These are phyloP conservation scores for Coleophora deauratella DNA, from an alignment of 2,888 invertebrate genomes.

Conservation along the genomic window DNA sequence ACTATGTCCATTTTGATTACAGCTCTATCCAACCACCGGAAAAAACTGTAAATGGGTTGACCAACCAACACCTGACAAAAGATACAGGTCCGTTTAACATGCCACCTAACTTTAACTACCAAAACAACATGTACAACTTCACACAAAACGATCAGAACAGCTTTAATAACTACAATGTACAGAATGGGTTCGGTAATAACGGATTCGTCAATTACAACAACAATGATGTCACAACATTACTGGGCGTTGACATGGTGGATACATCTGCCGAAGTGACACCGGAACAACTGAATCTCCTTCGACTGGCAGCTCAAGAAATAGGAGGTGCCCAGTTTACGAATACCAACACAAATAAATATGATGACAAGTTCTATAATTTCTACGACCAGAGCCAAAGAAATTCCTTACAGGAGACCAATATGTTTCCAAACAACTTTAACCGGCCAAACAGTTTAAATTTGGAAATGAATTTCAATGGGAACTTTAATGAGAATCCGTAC, in stretches of 20 bases:
- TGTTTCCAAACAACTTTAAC: slow-evolving; percentile 47
- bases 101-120: slow-evolving; percentile 42
- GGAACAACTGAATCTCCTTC: slow-evolving; percentile 60
- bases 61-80: slow-evolving; percentile 44
- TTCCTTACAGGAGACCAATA: slow-evolving; percentile 53
- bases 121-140: slow-evolving; percentile 43
- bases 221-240: slow-evolving; percentile 41
- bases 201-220: slow-evolving; percentile 52
- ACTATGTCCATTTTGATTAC: slow-evolving; percentile 20
- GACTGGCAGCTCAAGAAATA: slow-evolving; percentile 67
- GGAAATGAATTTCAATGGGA: slow-evolving; percentile 49
- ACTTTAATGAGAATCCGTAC: slow-evolving; percentile 35
- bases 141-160: slow-evolving; percentile 48
- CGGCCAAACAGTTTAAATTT: slow-evolving; percentile 58
- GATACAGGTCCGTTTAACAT: slow-evolving; percentile 35
- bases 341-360: slow-evolving; percentile 40
- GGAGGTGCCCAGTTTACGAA: slow-evolving; percentile 61
- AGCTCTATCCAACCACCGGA: slow-evolving; percentile 57
- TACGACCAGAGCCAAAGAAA: slow-evolving; percentile 65
- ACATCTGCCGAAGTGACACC: slow-evolving; percentile 47
- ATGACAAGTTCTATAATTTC: slow-evolving; percentile 60
- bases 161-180: slow-evolving; percentile 41
- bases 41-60: slow-evolving; percentile 42
- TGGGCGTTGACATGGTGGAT: slow-evolving; percentile 50
- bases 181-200: slow-evolving; percentile 49